Percentiles rank a stretch among this genome's conserved stretches.
Evolutionary conservation across 37 sponge, comb jelly and placozoan species (phyloP).

Genomic region (Tethya wilhelma): DNA sequence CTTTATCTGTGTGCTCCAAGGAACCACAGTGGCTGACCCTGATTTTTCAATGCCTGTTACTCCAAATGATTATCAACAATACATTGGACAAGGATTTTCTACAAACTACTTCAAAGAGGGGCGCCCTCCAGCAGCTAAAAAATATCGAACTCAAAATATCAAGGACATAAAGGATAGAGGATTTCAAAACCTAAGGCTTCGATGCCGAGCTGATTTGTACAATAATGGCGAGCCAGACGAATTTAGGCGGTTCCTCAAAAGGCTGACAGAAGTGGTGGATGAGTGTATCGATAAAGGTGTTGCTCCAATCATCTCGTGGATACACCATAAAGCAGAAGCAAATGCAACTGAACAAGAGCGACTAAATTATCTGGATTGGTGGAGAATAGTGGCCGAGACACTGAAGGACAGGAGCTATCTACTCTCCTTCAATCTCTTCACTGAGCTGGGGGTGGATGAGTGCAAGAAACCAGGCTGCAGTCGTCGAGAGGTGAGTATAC

Average conservation of each 20-base stretch:
- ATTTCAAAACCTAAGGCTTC: slow-evolving; percentile 3
- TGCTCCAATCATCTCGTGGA: too few species aligned
- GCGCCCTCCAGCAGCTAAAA: not conserved
- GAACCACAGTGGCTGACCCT: too few species aligned
- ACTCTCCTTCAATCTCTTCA: too few species aligned
- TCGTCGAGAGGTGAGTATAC: too few species aligned
- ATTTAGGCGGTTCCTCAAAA: not conserved
- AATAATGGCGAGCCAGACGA: not conserved
- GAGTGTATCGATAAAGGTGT: not conserved
- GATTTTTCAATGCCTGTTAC: not conserved
- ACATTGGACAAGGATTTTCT: slow-evolving; percentile 16
- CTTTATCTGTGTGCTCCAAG: too few species aligned
- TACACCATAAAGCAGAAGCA: not conserved
- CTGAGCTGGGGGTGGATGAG: too few species aligned
- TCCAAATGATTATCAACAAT: not conserved
- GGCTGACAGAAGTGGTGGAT: slow-evolving; percentile 5
- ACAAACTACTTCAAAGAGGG: slow-evolving; percentile 18
- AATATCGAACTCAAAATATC: not conserved
- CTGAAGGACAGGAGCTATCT: slow-evolving; percentile 1
- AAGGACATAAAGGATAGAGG: not conserved
- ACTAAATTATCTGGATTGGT: slow-evolving; percentile 8
- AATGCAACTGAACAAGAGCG: not conserved
- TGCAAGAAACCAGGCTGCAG: slow-evolving; percentile 6
- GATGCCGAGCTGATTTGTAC: not conserved
- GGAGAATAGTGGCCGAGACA: slow-evolving; percentile 12